Base-by-base conservation (phyloP, 2,797 vertebrate species). In the Tenualosa thibaudeaui region DNA sequence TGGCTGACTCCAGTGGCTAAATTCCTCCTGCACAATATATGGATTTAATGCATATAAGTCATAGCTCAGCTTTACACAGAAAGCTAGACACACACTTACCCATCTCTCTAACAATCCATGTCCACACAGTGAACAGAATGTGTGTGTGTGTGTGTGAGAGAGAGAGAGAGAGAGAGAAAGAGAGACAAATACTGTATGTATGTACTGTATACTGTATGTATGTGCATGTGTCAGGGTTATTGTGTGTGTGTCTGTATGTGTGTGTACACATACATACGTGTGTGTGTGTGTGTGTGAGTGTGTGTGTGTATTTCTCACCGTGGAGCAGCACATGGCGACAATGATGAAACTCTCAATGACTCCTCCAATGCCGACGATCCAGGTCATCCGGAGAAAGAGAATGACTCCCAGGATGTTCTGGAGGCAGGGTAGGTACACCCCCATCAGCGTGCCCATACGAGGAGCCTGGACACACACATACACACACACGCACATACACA, bases 371-470 rank as follows among this genome's bases (percentile, higher is more conserved):
- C 98, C 98, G 84, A 99, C 98, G 87, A 99, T 98, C 98, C 98
- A 99, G 22, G 98, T 99, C 95, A 99, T 98, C 83, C 98, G 95
- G 89, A 99, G 94, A 92, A 99, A 99, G 84, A 99, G 97, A 90
- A 99, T 99, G 88, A 99, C 98, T 8, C 98, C 98, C 5, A 99
- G 98, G 90, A 99, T 99, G 91, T 99, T 99, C 94, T 99, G 98
- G 91, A 99, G 96, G 88, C 98, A 99, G 0, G 98, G 98, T 85
- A 99, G 91, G 93, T 99, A 99, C 81, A 99, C 98, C 0, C 98
- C 98, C 97, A 99, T 99, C 93, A 99, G 95, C 83, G 98, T 99
- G 88, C 98, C 98, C 94, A 99, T 96, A 89, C 97, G 96, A 0
- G 98, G 97, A 49, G 56, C 56, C 56, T 58, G 56, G 17, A 15